phyloP scores from a whole-genome alignment of 1,140 invertebrate species.

The Camponotus pennsylvanicus region DNA sequence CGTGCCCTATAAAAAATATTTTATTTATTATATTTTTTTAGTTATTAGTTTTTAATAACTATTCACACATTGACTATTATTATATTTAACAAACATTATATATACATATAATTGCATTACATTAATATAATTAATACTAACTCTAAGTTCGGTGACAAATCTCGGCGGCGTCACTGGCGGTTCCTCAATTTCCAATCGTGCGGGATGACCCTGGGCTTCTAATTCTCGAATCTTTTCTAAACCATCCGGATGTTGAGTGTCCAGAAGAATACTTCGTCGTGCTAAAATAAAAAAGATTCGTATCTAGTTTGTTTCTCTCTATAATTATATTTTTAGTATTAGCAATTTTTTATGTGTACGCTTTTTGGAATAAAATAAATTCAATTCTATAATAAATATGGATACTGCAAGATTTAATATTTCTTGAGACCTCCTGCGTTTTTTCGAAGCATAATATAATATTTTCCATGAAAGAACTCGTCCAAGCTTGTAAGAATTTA shows the following conservation, averaged over 20 bases:
- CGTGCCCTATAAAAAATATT: slow-evolving; percentile 88
- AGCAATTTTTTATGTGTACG: not conserved
- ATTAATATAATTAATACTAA: slow-evolving; percentile 72
- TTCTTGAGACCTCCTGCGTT: not conserved
- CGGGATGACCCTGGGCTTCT: slow-evolving; percentile 93
- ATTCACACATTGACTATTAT: not conserved
- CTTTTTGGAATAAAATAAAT: slow-evolving; percentile 13
- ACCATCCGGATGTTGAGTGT: slow-evolving; percentile 97
- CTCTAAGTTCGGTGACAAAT: slow-evolving; percentile 92
- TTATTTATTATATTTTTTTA: slow-evolving; percentile 41
- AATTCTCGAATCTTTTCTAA: slow-evolving; percentile 96
- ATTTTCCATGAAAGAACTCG: not conserved
- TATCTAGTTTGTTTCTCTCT: not conserved
- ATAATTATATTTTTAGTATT: not conserved
- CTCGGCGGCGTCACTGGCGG: slow-evolving; percentile 92
- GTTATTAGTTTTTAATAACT: slow-evolving; percentile 4
- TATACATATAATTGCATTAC: not conserved
- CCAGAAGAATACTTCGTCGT: slow-evolving; percentile 93
- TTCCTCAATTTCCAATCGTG: slow-evolving; percentile 93
- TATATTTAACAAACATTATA: not conserved
- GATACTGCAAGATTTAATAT: not conserved
- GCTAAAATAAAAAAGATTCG: slow-evolving; percentile 85
- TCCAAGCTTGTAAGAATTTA: not conserved
- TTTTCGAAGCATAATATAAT: not conserved
- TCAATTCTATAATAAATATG: not conserved